Evolutionary conservation across 2,888 invertebrate species (phyloP), one percentile per base, ranked within the genome.

Genomic region (Hanleya hanleyi): DNA sequence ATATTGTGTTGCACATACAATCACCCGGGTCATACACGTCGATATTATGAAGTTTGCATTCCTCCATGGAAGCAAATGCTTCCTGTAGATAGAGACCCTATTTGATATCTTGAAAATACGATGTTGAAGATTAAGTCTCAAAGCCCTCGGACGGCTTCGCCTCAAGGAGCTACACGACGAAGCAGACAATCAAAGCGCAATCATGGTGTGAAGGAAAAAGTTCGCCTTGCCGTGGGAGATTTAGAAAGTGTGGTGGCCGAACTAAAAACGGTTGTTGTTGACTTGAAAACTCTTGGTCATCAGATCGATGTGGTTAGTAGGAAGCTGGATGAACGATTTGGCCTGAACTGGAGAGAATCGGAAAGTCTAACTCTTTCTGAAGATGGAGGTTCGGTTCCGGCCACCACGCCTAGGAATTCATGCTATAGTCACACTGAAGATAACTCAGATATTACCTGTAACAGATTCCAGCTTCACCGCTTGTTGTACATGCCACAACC

Each of bases 171-270:
- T 15, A 57, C 26, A 15, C 22, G 3, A 32, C 22, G 57, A 57
- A 57, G 57, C 9, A n/a, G n/a, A n/a, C 57, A 57, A 26, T 29
- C 57, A 26, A 57, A 57, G 57, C 18, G n/a, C n/a, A n/a, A n/a
- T n/a, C n/a, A n/a, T n/a, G 57, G 29, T 26, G 57, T 57, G 26
- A 57, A 57, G 32, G 57, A 57, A 22, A 57, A 57, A 32, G 57
- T 57, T 2, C 57, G 57, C 29, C 57, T 57, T 12, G 57, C 29
- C 12, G 57, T 57, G 15, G 57, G 57, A 15, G 57, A 57, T 29
- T 26, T 57, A 32, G 57, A 57, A 57, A 7, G 12, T 2, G 57
- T 57, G 22, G 57, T 29, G 29, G 29, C 57, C 4, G 57, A 57
- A 26, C 57, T 57, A 15, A 57, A 26, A 32, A 32, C 57, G 9